Evolutionary conservation across 1,140 invertebrate genomes (phyloP).

Genomic region (Notospermus geniculatus): DNA sequence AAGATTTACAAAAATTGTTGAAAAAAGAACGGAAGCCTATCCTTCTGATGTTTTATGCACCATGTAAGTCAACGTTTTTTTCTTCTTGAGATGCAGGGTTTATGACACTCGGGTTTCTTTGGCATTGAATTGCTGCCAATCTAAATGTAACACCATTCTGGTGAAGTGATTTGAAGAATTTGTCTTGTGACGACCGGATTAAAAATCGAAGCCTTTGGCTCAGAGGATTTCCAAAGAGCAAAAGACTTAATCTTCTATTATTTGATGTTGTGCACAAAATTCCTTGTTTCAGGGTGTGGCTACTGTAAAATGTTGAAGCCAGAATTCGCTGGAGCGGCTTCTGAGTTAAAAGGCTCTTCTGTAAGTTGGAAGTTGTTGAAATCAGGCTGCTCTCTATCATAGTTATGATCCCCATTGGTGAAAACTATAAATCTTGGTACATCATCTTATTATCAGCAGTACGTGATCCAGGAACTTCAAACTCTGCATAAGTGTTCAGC

Average conservation of each 20-base stretch:
- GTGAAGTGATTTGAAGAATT: too few relatives aligned
- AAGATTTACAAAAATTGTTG: constrained; percentile 43
- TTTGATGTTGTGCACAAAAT: too few relatives aligned
- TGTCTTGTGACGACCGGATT: too few relatives aligned
- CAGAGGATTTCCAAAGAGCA: too few relatives aligned
- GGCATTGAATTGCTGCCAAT: not conserved
- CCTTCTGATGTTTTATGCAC: constrained; percentile 89
- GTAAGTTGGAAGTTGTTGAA: constrained; percentile 35
- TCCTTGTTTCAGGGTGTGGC: constrained; percentile 84
- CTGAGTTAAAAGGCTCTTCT: constrained; percentile 66
- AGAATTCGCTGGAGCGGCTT: constrained; percentile 76
- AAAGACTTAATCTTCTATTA: too few relatives aligned
- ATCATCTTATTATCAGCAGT: too few relatives aligned
- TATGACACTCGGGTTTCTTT: not conserved
- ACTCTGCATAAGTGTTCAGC: too few relatives aligned
- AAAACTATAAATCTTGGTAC: too few relatives aligned
- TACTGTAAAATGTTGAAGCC: constrained; percentile 87
- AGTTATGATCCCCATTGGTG: too few relatives aligned
- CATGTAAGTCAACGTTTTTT: constrained; percentile 66
- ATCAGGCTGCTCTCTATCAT: not conserved
- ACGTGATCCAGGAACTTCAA: too few relatives aligned
- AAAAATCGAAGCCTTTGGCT: too few relatives aligned
- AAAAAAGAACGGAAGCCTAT: constrained; percentile 69
- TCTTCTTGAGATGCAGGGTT: constrained; percentile 1
- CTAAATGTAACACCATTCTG: not conserved